Evolutionary conservation across 1,140 invertebrate genomes (phyloP).

Genomic region (Ectropis grisescens): DNA sequence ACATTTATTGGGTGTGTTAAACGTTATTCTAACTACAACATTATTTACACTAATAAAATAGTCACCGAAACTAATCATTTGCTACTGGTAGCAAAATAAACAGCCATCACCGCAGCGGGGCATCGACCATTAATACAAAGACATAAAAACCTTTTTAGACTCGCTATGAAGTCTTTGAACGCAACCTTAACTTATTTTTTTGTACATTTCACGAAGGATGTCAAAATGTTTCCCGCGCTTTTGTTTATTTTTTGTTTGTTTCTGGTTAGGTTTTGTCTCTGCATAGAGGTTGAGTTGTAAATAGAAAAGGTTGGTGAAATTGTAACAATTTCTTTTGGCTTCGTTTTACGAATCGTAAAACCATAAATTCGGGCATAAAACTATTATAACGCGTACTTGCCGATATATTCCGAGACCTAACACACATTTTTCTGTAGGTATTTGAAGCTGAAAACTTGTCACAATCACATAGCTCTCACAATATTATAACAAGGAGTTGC

Average conservation of each 20-base stretch:
- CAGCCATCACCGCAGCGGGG: constrained; percentile 26
- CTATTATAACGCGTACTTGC: too few species aligned
- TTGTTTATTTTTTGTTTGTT: constrained; percentile 36
- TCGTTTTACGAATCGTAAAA: constrained; percentile 22
- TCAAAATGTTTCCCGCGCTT: constrained; percentile 51
- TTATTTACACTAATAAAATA: constrained; percentile 52
- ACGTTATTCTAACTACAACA: too few species aligned
- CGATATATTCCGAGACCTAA: too few species aligned
- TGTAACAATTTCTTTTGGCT: constrained; percentile 45
- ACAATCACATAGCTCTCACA: too few species aligned
- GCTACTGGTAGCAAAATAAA: constrained; percentile 48
- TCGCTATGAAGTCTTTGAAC: constrained; percentile 29
- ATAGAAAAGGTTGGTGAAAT: constrained; percentile 22
- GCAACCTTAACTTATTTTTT: too few species aligned
- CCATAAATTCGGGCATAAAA: too few species aligned
- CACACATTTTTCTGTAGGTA: too few species aligned
- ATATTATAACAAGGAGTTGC: too few species aligned
- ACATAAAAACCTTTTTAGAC: constrained; percentile 40
- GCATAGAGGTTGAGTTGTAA: too few species aligned
- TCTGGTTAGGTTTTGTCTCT: constrained; percentile 28
- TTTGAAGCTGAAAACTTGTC: too few species aligned
- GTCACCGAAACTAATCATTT: constrained; percentile 59
- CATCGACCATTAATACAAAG: constrained; percentile 22
- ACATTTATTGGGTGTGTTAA: too few species aligned
- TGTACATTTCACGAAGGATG: too few species aligned